Evolutionary conservation across 1,140 invertebrate genomes (phyloP).

Genomic region (Aleiodes sp.): DNA sequence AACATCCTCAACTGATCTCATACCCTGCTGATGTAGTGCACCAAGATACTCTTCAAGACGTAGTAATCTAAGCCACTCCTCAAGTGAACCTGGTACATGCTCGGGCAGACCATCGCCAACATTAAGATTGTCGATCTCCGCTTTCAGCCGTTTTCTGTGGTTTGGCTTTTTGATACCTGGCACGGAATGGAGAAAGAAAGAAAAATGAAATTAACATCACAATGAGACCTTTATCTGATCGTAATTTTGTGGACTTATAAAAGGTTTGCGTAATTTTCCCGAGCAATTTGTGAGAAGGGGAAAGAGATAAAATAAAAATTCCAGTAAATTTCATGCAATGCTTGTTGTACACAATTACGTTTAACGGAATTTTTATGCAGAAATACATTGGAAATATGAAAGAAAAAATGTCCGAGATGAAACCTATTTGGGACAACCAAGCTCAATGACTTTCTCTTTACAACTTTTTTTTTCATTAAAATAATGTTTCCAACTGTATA

Average conservation of each 20-base stretch:
- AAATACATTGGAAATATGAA: background rate
- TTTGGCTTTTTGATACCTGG: conserved; percentile 92
- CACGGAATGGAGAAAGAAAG: conserved; percentile 15
- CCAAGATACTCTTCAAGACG: conserved; percentile 91
- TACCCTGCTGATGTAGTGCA: conserved; percentile 90
- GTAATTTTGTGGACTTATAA: background rate
- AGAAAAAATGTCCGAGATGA: too few relatives aligned
- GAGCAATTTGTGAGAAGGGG: background rate
- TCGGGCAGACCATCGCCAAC: conserved; percentile 93
- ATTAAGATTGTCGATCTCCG: conserved; percentile 94
- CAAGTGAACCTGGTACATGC: conserved; percentile 89
- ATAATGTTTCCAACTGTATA: too few relatives aligned
- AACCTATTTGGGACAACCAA: too few relatives aligned
- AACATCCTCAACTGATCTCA: conserved; percentile 90
- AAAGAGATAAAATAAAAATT: too few relatives aligned
- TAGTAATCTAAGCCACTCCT: conserved; percentile 92
- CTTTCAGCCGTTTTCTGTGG: conserved; percentile 94
- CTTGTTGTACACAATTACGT: background rate
- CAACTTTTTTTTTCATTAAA: too few relatives aligned
- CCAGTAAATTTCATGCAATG: background rate
- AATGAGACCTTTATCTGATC: background rate
- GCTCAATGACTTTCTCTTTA: too few relatives aligned
- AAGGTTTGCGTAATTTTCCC: conserved; percentile 17
- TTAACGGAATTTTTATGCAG: background rate
- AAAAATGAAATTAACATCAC: background rate